phyloP scores from a whole-genome alignment of 1,140 invertebrate genomes.

The Ctenoplectra terminalis region DNA sequence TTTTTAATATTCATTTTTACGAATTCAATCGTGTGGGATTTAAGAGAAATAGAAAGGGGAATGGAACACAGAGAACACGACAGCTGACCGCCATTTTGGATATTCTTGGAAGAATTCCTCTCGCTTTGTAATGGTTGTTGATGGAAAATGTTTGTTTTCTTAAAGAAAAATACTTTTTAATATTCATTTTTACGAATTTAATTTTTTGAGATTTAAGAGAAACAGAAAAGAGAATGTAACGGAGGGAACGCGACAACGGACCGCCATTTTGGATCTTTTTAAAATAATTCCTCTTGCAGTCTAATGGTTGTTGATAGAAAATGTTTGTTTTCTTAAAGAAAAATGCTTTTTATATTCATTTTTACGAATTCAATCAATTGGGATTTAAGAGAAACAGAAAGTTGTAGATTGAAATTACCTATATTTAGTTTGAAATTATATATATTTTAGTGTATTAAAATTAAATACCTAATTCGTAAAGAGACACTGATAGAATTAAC shows the following conservation, averaged over 20 bases:
- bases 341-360: too few species aligned
- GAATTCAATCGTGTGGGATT: neutral
- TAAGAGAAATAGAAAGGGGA: neutral
- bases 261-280: neutral
- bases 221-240: neutral
- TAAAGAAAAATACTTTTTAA: neutral
- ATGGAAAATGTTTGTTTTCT: neutral
- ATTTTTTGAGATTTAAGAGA: neutral
- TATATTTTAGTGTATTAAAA: too few species aligned
- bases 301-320: too few species aligned
- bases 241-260: neutral
- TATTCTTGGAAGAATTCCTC: neutral
- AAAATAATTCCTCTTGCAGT: neutral
- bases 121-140: too few species aligned
- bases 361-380: too few species aligned
- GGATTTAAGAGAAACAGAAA: neutral
- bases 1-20: too few species aligned
- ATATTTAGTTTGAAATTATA: neutral
- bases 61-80: neutral
- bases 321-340: neutral
- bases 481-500: too few species aligned
- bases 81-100: neutral
- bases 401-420: neutral
- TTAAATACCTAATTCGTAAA: too few species aligned
- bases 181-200: too few species aligned